Conservation (phyloP, 2,113 vertebrate species). For the Macquaria ambigua region DNA sequence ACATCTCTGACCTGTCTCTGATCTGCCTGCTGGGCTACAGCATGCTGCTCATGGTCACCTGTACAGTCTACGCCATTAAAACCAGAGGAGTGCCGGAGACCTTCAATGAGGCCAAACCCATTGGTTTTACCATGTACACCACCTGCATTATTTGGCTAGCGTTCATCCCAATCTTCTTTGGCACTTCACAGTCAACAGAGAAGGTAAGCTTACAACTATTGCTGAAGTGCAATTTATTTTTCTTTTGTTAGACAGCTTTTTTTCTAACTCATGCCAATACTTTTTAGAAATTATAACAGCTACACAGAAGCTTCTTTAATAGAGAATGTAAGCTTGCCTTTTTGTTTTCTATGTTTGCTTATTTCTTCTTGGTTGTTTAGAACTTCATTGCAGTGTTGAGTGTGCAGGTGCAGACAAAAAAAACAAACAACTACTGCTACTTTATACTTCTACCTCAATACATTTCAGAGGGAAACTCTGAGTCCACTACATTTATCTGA, state of each 20-base stretch:
- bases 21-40: conserved; percentile 99
- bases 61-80: conserved; percentile 92
- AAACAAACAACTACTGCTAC: too few species aligned
- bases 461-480: background rate
- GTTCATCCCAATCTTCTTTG: conserved; percentile 98
- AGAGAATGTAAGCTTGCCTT: background rate
- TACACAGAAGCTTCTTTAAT: background rate
- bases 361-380: background rate
- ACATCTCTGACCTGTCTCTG: conserved; percentile 87
- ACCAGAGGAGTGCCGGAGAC: conserved; percentile 97
- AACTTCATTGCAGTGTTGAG: background rate
- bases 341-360: background rate
- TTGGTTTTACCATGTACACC: conserved; percentile 91
- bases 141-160: conserved; percentile 87
- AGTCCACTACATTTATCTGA: background rate
- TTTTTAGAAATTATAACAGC: conserved; percentile 6
- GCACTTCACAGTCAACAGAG: conserved; percentile 94
- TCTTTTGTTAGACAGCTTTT: background rate
- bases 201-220: conserved; percentile 81
- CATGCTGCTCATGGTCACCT: conserved; percentile 99
- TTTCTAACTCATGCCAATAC: background rate
- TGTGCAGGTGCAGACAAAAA: background rate
- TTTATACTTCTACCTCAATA: background rate
- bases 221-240: background rate
- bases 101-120: conserved; percentile 99